Base-by-base conservation (phyloP, 2,888 invertebrate genomes). In the Leuctra nigra region DNA sequence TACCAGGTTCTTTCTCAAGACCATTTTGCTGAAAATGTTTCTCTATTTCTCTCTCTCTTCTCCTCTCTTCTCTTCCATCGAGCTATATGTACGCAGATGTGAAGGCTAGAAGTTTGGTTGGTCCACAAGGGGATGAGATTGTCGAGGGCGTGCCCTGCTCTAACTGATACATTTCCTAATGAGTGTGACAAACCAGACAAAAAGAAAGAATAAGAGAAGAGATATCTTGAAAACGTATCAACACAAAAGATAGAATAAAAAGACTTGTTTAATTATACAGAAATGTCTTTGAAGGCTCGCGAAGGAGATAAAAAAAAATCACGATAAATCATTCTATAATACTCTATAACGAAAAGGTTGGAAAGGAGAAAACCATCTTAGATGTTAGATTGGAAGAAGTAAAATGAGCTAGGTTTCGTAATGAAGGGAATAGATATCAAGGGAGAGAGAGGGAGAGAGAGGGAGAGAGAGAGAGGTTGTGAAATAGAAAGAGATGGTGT, bases 51-150 rank as follows among this genome's bases (percentile, higher is more conserved):
- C n/a, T n/a, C n/a, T n/a, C n/a, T n/a, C n/a, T n/a, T n/a, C n/a
- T n/a, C n/a, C n/a, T n/a, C n/a, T n/a, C n/a, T n/a, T n/a, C n/a
- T n/a, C n/a, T n/a, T n/a, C n/a, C n/a, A n/a, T n/a, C n/a, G n/a
- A n/a, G n/a, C n/a, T n/a, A n/a, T n/a, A n/a, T n/a, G 4, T 25
- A 47, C 47, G 47, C 47, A 47, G 47, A 24, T 47, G 47, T 25
- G 47, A 47, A 14, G 14, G 25, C 4, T n/a, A 14, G 25, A 25
- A n/a, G 16, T 47, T 20, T 47, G 47, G 47, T 47, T 47, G 47
- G 47, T 23, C 47, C 24, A 25, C n/a, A 4, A 25, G 2, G 24
- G 47, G 47, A 24, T 11, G 25, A n/a, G n/a, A n/a, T n/a, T n/a
- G n/a, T n/a, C n/a, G n/a, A n/a, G n/a, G n/a, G n/a, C n/a, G n/a